These are phyloP conservation scores for Andrena marginata DNA, from an alignment of 2,888 invertebrate species.

Conservation along the genomic window DNA sequence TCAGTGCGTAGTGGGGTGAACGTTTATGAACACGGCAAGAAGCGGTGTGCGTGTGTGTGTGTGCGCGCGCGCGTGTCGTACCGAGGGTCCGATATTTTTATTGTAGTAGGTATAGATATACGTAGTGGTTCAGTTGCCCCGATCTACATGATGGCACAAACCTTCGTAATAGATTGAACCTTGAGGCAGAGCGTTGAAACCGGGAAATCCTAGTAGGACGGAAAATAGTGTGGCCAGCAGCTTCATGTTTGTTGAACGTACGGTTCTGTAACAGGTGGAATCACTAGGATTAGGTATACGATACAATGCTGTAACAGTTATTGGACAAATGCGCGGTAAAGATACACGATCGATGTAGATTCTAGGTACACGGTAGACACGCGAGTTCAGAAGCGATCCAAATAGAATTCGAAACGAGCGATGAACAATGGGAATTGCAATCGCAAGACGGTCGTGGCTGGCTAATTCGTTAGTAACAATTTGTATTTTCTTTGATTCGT, in stretches of 20 bases:
- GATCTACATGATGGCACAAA: slow-evolving; percentile 40
- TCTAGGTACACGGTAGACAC: too few relatives aligned
- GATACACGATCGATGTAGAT: too few relatives aligned
- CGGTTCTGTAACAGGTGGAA: slow-evolving; percentile 31
- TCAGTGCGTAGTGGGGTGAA: too few relatives aligned
- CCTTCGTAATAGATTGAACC: slow-evolving; percentile 77
- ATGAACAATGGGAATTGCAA: background rate
- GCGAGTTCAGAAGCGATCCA: too few relatives aligned
- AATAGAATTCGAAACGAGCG: background rate
- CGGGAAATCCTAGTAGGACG: slow-evolving; percentile 45
- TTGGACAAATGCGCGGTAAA: background rate
- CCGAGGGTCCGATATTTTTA: too few relatives aligned
- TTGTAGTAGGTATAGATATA: too few relatives aligned
- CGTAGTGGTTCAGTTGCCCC: background rate
- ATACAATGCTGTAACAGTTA: background rate
- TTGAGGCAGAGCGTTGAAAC: slow-evolving; percentile 59
- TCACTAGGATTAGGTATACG: background rate
- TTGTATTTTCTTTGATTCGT: slow-evolving; percentile 22
- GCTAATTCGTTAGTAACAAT: slow-evolving; percentile 8
- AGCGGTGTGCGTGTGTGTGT: too few relatives aligned
- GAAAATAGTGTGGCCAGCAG: slow-evolving; percentile 52
- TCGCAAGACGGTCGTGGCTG: background rate
- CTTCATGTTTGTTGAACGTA: slow-evolving; percentile 45
- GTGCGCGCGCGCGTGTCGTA: too few relatives aligned
- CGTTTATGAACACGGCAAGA: too few relatives aligned